These are phyloP conservation scores for Lasioglossum calceatum DNA, from an alignment of 2,888 invertebrate genomes.

Conservation along the genomic window DNA sequence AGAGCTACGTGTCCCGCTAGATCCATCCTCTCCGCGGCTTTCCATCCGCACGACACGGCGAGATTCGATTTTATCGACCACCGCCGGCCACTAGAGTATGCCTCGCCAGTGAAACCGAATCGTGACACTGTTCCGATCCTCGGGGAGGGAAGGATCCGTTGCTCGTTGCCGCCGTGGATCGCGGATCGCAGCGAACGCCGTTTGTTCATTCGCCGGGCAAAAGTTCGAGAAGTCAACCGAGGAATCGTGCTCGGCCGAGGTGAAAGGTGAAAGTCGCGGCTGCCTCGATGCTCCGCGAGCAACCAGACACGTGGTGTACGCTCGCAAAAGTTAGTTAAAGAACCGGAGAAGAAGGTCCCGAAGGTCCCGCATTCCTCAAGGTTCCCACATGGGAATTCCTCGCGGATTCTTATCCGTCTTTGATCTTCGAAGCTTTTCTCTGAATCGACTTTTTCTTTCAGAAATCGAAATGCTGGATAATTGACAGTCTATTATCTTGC, in stretches of 20 bases:
- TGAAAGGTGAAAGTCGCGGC: conserved; percentile 84
- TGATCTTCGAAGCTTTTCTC: not conserved
- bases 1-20: conserved; percentile 21
- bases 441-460: not conserved
- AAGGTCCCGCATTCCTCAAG: not conserved
- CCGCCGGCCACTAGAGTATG: not conserved
- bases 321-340: not conserved
- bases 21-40: conserved; percentile 49
- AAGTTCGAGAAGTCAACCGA: conserved; percentile 76
- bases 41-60: conserved; percentile 48
- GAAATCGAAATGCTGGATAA: not conserved
- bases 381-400: not conserved
- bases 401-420: not conserved
- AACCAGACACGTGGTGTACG: not conserved
- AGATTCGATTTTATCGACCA: conserved; percentile 28
- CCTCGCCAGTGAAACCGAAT: conserved; percentile 71
- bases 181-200: conserved; percentile 15
- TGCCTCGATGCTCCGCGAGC: conserved; percentile 1
- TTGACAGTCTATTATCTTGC: not conserved
- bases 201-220: conserved; percentile 41
- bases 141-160: not conserved
- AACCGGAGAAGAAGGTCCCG: not conserved
- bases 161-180: not conserved
- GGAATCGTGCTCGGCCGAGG: conserved; percentile 78
- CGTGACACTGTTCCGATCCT: conserved; percentile 59